Evolutionary conservation across 2,888 invertebrate species (phyloP).

Genomic region (Stramonita haemastoma): DNA sequence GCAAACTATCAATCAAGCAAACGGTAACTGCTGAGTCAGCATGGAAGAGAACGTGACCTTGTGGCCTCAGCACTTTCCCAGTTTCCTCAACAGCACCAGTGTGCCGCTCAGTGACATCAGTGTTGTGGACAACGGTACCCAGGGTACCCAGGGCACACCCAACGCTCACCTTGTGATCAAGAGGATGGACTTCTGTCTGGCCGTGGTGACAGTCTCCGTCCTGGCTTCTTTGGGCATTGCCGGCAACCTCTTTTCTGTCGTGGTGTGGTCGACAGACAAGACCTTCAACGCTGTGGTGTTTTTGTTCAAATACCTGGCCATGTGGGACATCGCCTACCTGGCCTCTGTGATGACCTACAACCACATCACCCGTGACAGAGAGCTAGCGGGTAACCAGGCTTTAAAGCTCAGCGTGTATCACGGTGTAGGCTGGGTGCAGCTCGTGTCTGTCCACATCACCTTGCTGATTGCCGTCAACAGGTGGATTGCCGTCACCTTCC

Average conservation of each 20-base stretch:
- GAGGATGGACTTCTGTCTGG: neutral
- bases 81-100: no score
- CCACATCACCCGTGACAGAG: neutral
- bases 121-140: no score
- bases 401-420: neutral
- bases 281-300: neutral
- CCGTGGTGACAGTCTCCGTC: neutral
- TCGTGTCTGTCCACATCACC: conserved; percentile 15
- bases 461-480: conserved; percentile 14
- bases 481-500: neutral
- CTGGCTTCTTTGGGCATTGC: neutral
- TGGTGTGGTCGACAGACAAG: neutral
- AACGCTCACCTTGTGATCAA: neutral
- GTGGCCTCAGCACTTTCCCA: no score
- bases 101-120: no score
- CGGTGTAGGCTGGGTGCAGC: neutral
- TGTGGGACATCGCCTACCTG: neutral
- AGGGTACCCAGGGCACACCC: no score
- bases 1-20: no score
- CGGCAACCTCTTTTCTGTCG: neutral
- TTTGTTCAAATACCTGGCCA: conserved; percentile 23
- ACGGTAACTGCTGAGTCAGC: no score
- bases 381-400: neutral
- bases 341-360: neutral
- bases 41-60: no score